phyloP scores from a whole-genome alignment of 2,797 vertebrate genomes.

The Coreius guichenoti region DNA sequence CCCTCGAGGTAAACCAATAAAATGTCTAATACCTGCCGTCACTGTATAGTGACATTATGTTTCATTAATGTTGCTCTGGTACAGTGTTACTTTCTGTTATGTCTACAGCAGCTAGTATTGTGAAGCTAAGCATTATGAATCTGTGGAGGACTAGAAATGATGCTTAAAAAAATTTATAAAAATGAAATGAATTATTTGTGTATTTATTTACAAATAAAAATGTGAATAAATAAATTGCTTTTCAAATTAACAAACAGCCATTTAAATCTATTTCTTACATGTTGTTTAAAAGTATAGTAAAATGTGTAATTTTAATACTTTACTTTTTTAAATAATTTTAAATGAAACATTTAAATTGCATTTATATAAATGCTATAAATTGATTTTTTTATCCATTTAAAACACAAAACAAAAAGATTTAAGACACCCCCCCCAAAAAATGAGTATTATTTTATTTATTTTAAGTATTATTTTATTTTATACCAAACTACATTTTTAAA shows the following conservation, averaged over 20 bases:
- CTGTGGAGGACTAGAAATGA: neutral
- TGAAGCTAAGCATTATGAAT: neutral
- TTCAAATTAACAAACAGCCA: neutral
- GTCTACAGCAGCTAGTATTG: neutral
- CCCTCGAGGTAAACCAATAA: conserved; percentile 86
- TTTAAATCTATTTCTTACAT: neutral
- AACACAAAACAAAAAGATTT: neutral
- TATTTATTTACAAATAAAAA: neutral
- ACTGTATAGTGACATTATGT: neutral
- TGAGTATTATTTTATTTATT: neutral
- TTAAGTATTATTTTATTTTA: neutral
- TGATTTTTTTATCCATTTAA: neutral
- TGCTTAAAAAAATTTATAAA: neutral
- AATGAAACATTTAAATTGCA: neutral
- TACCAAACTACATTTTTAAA: neutral
- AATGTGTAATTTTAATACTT: neutral
- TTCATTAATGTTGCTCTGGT: neutral
- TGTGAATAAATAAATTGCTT: neutral
- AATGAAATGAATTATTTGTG: fast-evolving
- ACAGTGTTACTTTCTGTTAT: too few species aligned
- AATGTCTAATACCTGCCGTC: neutral
- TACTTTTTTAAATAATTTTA: neutral
- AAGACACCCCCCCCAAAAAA: neutral
- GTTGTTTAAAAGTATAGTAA: neutral
- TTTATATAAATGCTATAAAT: neutral